Evolutionary conservation across 2,888 invertebrate genomes (phyloP), one percentile per base, ranked within the genome.

Genomic region (Rotaria socialis): DNA sequence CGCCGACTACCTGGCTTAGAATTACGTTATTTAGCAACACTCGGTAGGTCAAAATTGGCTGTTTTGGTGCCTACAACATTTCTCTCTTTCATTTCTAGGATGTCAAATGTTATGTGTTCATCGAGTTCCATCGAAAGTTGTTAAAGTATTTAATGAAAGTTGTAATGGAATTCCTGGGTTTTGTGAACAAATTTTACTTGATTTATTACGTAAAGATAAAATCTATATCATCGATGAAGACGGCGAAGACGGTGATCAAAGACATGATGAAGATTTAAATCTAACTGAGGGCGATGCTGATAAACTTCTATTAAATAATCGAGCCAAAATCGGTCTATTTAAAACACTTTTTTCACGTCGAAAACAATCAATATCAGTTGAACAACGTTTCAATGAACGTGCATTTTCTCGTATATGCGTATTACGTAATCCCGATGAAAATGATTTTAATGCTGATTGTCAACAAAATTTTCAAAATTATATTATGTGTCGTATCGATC

Each of bases 381-480:
- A 43, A 47, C 10, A 24, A 80, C 43, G 47, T 10, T 0, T 24
- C 24, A 47, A 24, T 47, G 43, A 80, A 11, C 43, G 47, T 19
- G 22, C 41, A 8, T 47, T 47, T 47, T 67, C 67, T 41, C 80
- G 80, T 47, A 14, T 47, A 47, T 80, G 80, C 47, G 24, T 80
- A 80, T 24, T 80, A 80, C 43, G 80, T 11, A 47, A 43, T 80
- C 43, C 24, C 4, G 35, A 11, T 3, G 67, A 41, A 35, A 47
- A 80, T 11, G 47, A 43, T 43, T 47, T 80, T 47, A 47, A 80
- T 47, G 24, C 43, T 47, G 80, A 80, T 80, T 47, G 43, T n/a
- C 47, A 80, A 80, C 80, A 80, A 80, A 47, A 80, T 80, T 80
- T 80, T 80, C 80, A 80, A 80, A 47, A 80, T 47, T 80, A 80